Percentiles rank a stretch among this genome's conserved stretches.
These are phyloP conservation scores for Drosophila tripunctata DNA, from an alignment of 2,888 invertebrate genomes.

Conservation along the genomic window DNA sequence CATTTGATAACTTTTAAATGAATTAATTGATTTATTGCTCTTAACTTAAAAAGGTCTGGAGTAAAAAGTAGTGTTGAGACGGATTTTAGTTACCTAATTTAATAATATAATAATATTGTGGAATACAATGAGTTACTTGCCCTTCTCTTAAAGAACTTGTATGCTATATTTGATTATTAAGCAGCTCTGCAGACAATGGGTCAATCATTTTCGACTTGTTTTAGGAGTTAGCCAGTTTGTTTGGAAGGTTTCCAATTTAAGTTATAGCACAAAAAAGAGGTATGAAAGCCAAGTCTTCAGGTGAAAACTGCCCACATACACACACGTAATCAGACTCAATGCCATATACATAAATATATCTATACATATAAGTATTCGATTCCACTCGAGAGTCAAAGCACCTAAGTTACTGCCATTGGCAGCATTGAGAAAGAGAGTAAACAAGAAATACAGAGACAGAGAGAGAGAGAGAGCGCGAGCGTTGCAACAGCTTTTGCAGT, in stretches of 20 bases:
- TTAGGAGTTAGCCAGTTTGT: constrained; percentile 2
- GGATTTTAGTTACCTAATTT: too few relatives aligned
- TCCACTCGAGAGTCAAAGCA: constrained; percentile 58
- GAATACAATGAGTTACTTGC: too few relatives aligned
- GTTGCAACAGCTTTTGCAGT: constrained; percentile 46
- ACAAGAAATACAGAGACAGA: not conserved
- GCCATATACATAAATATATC: too few relatives aligned
- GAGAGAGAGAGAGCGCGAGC: constrained; percentile 18
- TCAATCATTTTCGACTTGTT: not conserved
- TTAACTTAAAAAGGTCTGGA: too few relatives aligned
- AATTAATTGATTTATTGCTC: too few relatives aligned
- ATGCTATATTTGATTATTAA: too few relatives aligned
- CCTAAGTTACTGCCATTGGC: constrained; percentile 32
- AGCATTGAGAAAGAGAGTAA: not conserved
- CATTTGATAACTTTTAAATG: too few relatives aligned
- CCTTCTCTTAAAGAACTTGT: too few relatives aligned
- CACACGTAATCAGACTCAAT: constrained; percentile 1
- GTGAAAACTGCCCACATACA: constrained; percentile 59
- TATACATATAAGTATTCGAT: too few relatives aligned
- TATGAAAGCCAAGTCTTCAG: constrained; percentile 50
- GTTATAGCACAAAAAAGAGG: not conserved
- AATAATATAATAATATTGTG: too few relatives aligned
- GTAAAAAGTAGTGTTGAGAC: too few relatives aligned
- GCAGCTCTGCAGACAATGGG: too few relatives aligned
- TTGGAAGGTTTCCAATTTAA: not conserved